Conservation (phyloP, 1,140 invertebrate genomes). For the Drosophila malerkotliana region DNA sequence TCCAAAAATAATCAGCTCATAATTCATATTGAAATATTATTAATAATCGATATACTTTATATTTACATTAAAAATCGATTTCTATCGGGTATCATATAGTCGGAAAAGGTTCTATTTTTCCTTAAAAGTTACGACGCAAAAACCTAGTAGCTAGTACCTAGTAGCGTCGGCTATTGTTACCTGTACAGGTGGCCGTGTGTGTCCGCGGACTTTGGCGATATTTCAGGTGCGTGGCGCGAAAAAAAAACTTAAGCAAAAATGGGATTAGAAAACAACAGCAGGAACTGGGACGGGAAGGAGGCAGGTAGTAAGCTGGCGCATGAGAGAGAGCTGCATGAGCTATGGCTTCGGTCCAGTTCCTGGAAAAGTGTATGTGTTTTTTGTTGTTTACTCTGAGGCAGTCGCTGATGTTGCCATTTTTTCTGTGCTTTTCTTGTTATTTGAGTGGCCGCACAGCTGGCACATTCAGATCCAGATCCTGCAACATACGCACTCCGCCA, state of each 20-base stretch:
- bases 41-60: too few species aligned
- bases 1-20: too few species aligned
- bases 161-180: conserved; percentile 10
- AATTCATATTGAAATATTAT: too few species aligned
- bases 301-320: background rate
- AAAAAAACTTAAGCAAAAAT: conserved; percentile 76
- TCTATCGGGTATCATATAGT: conserved; percentile 34
- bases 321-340: conserved; percentile 13
- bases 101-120: conserved; percentile 3
- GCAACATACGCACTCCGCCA: conserved; percentile 31
- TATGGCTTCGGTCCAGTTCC: conserved; percentile 25
- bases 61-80: background rate
- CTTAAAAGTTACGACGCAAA: conserved; percentile 21
- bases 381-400: conserved; percentile 39
- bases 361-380: conserved; percentile 53
- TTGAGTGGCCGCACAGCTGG: conserved; percentile 75
- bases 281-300: conserved; percentile 19
- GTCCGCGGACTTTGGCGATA: conserved; percentile 24
- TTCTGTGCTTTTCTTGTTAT: conserved; percentile 43
- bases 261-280: conserved; percentile 70
- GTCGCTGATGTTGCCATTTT: conserved; percentile 3
- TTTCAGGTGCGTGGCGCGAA: conserved; percentile 60
- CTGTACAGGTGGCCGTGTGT: conserved; percentile 32
- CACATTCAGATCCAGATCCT: conserved; percentile 18
- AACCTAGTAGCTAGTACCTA: conserved; percentile 4